Evolutionary conservation across 2,888 invertebrate species (phyloP).

Genomic region (Brachyopa scutellaris): DNA sequence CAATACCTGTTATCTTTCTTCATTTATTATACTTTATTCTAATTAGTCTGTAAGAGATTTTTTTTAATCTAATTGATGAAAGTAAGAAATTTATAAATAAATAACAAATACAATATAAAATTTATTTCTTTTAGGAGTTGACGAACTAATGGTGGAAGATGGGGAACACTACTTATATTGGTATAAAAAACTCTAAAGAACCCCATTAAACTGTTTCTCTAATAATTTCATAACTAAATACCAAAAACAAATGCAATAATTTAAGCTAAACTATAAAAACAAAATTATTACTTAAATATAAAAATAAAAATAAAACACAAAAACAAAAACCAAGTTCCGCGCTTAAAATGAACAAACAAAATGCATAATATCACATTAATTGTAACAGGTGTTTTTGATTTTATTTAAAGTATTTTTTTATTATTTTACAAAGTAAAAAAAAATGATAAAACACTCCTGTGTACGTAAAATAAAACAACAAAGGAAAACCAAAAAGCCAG

Average conservation of each 20-base stretch:
- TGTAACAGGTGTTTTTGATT: slow-evolving; percentile 66
- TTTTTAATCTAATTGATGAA: too few species aligned
- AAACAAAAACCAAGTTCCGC: slow-evolving; percentile 64
- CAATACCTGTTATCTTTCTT: too few species aligned
- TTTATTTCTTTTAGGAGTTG: slow-evolving; percentile 85
- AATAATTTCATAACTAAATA: slow-evolving; percentile 52
- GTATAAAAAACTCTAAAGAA: slow-evolving; percentile 93
- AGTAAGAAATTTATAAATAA: too few species aligned
- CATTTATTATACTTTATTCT: too few species aligned
- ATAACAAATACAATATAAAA: too few species aligned
- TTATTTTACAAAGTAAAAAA: slow-evolving; percentile 57
- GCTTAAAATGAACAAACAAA: slow-evolving; percentile 65
- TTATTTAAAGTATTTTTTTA: slow-evolving; percentile 68
- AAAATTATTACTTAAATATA: slow-evolving; percentile 25
- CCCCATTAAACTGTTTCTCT: slow-evolving; percentile 13
- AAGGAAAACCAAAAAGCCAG: slow-evolving; percentile 19
- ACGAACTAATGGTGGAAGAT: slow-evolving; percentile 92
- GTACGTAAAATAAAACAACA: slow-evolving; percentile 53
- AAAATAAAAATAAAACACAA: slow-evolving; percentile 26
- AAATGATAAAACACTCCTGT: slow-evolving; percentile 56
- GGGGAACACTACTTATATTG: slow-evolving; percentile 95
- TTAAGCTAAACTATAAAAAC: slow-evolving; percentile 61
- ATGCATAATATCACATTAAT: slow-evolving; percentile 36
- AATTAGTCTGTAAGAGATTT: too few species aligned
- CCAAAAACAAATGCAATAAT: slow-evolving; percentile 65